phyloP scores from a whole-genome alignment of 2,113 vertebrate species.

The Camelus dromedarius region DNA sequence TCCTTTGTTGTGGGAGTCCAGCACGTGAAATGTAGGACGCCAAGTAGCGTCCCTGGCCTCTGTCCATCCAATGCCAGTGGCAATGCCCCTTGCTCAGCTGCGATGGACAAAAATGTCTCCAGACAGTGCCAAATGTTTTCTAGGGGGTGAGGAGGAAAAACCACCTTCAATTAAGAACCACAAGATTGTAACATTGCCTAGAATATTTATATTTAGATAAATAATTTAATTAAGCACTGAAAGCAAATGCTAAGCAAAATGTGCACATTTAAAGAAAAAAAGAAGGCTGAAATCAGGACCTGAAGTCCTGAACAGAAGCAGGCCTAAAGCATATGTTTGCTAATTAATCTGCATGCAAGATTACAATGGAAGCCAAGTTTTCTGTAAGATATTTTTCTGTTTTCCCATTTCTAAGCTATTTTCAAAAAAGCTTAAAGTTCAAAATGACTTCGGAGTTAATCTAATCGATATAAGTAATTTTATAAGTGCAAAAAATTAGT shows the following conservation, averaged over 20 bases:
- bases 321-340: neutral
- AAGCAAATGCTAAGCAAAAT: conserved; percentile 22
- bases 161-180: neutral
- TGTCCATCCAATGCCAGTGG: neutral
- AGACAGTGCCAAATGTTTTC: neutral
- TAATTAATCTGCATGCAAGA: neutral
- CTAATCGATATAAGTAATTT: neutral
- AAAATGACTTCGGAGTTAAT: conserved; percentile 29
- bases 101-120: neutral
- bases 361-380: neutral
- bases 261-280: neutral
- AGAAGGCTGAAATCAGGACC: neutral
- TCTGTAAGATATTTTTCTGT: neutral
- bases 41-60: neutral
- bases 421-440: conserved; percentile 26
- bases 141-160: neutral
- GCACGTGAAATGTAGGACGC: neutral
- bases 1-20: neutral
- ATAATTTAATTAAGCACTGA: neutral
- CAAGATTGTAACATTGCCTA: neutral
- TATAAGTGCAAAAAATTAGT: neutral
- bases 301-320: neutral
- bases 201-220: conserved; percentile 13
- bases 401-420: conserved; percentile 4
- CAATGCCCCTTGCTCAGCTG: neutral